These are phyloP conservation scores for Lanius collurio DNA, from an alignment of 2,113 vertebrate species.

Conservation along the genomic window DNA sequence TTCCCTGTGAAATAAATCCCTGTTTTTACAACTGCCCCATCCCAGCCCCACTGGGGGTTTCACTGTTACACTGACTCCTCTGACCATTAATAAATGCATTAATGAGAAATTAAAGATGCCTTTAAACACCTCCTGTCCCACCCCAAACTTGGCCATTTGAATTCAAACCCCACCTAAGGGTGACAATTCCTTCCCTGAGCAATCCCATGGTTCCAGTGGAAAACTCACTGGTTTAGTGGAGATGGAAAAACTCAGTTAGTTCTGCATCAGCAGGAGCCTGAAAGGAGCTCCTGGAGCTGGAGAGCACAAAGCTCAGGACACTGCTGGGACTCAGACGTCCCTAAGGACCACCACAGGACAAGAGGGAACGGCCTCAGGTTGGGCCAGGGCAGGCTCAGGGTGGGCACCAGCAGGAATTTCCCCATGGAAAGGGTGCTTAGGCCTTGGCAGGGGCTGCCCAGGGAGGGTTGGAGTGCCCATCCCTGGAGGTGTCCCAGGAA, in stretches of 20 bases:
- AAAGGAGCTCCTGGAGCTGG: background rate
- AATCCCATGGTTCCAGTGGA: background rate
- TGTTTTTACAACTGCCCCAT: accelerated
- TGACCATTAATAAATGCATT: background rate
- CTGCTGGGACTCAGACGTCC: background rate
- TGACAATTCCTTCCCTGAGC: background rate
- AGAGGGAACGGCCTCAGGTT: background rate
- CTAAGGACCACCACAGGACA: accelerated
- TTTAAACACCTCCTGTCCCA: background rate
- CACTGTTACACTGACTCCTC: too few relatives aligned
- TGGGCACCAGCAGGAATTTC: background rate
- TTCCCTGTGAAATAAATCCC: background rate
- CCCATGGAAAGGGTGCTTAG: background rate
- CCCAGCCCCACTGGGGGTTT: background rate
- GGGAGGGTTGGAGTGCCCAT: background rate
- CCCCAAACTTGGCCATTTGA: background rate
- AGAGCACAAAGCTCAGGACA: background rate
- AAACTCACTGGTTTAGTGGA: background rate
- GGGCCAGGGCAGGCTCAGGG: background rate
- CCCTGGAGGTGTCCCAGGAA: background rate
- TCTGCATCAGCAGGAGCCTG: background rate
- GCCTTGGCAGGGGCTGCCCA: background rate
- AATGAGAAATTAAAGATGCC: background rate
- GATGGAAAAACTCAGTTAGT: background rate
- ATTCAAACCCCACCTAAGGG: background rate